Percentiles rank a stretch among this genome's conserved stretches.
Evolutionary conservation across 2,113 vertebrate species (phyloP).

Genomic region (Limanda limanda): DNA sequence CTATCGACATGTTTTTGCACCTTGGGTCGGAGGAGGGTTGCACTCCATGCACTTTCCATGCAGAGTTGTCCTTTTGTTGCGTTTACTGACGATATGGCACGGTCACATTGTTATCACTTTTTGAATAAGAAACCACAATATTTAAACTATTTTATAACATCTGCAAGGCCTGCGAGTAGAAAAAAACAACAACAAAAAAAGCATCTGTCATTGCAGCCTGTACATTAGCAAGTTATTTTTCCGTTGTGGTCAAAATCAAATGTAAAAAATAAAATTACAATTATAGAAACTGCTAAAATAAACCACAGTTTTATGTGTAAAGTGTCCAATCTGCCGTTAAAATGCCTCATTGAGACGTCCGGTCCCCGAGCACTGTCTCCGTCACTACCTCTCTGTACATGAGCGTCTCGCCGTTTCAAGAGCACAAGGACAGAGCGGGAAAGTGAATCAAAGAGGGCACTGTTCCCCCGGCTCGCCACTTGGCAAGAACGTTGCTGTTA

Average conservation of each 20-base stretch:
- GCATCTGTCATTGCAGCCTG: background rate
- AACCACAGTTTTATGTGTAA: constrained; percentile 12
- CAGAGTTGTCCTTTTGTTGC: constrained; percentile 24
- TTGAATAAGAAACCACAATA: constrained; percentile 18
- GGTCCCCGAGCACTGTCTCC: constrained; percentile 21
- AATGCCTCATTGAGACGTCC: constrained; percentile 34
- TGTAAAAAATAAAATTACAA: constrained; percentile 4
- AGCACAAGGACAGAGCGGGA: constrained; percentile 30
- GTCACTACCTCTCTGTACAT: constrained; percentile 19
- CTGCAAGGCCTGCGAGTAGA: constrained; percentile 31
- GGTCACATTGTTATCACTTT: constrained; percentile 27
- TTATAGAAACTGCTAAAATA: background rate
- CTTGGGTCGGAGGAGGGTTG: constrained; percentile 7
- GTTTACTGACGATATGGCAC: constrained; percentile 48
- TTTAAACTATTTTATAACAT: constrained; percentile 2
- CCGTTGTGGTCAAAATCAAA: constrained; percentile 16
- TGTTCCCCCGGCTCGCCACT: constrained; percentile 67
- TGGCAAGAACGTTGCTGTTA: constrained; percentile 48
- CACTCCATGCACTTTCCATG: constrained; percentile 49
- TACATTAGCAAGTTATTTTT: constrained; percentile 19
- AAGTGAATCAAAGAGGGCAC: constrained; percentile 53
- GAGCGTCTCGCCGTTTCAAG: constrained; percentile 14
- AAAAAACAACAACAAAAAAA: constrained; percentile 23
- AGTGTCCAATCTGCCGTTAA: constrained; percentile 38
- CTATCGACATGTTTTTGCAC: constrained; percentile 15